phyloP scores from a whole-genome alignment of 2,888 invertebrate genomes.

The Lampropteryx suffumata region DNA sequence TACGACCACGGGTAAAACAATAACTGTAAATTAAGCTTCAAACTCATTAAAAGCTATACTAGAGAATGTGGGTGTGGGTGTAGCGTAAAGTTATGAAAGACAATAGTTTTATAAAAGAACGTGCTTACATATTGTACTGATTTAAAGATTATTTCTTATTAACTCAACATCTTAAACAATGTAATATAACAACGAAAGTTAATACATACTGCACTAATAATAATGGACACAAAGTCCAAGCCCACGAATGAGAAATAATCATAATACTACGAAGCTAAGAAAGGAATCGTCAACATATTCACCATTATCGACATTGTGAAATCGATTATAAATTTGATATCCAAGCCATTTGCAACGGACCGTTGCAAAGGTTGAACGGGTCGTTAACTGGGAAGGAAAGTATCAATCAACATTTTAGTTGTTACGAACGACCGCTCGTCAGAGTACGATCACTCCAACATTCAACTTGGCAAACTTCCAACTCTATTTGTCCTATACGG shows the following conservation, averaged over 20 bases:
- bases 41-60: slow-evolving; percentile 72
- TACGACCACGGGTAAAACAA: slow-evolving; percentile 69
- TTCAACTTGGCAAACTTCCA: slow-evolving; percentile 69
- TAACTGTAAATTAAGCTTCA: slow-evolving; percentile 75
- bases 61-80: slow-evolving; percentile 43
- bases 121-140: no score
- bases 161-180: no score
- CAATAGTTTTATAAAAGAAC: slow-evolving; percentile 35
- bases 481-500: slow-evolving; percentile 43
- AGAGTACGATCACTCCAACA: slow-evolving; percentile 68
- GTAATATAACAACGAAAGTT: no score
- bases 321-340: slow-evolving; percentile 39
- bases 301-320: slow-evolving; percentile 25
- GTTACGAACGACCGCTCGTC: slow-evolving; percentile 60
- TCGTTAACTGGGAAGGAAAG: slow-evolving; percentile 62
- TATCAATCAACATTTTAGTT: slow-evolving; percentile 72
- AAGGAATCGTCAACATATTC: not conserved
- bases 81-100: slow-evolving; percentile 36
- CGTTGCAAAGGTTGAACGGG: slow-evolving; percentile 54
- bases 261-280: not conserved
- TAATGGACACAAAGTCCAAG: no score
- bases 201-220: no score
- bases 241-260: no score
- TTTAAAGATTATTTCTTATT: no score
- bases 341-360: slow-evolving; percentile 45